Conservation (phyloP, 2,797 vertebrate genomes). For the Catharus ustulatus region DNA sequence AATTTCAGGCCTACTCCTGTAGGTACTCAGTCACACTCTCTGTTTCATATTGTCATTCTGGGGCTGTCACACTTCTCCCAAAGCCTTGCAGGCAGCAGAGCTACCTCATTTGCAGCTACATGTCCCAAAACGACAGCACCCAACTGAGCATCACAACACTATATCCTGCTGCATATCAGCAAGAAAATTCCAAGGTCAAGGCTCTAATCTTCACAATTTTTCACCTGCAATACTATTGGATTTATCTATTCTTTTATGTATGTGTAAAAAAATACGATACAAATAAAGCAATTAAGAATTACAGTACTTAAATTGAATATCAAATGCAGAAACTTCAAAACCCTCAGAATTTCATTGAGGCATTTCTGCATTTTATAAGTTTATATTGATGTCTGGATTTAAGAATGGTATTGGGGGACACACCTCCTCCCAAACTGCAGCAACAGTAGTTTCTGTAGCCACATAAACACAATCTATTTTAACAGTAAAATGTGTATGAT, state of each 20-base stretch:
- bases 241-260: neutral
- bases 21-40: neutral
- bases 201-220: neutral
- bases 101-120: neutral
- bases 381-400: neutral
- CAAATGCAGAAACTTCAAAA: neutral
- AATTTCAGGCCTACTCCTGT: neutral
- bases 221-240: neutral
- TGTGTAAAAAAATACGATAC: neutral
- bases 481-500: constrained; percentile 50
- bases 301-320: neutral
- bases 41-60: neutral
- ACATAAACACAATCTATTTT: constrained; percentile 28
- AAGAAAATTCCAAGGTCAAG: neutral
- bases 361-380: neutral
- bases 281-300: neutral
- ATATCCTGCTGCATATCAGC: neutral
- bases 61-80: neutral
- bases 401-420: neutral
- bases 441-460: neutral
- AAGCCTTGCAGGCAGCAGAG: neutral
- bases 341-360: neutral
- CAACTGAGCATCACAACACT: neutral
- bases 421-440: neutral
- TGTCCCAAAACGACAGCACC: neutral